These are phyloP conservation scores for Chelon auratus DNA, from an alignment of 2,797 vertebrate species.

Conservation along the genomic window DNA sequence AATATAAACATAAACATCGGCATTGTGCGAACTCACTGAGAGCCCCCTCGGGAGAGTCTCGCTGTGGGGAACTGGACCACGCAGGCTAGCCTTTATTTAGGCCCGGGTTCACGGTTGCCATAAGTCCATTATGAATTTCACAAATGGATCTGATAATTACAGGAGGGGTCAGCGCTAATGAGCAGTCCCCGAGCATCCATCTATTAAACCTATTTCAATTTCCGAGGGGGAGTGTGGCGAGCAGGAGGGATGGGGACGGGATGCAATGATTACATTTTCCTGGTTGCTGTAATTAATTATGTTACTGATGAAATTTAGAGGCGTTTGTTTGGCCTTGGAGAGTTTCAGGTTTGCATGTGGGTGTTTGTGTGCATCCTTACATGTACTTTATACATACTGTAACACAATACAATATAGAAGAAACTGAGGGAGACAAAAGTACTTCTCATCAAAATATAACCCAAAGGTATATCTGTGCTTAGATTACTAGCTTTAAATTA, in stretches of 20 bases:
- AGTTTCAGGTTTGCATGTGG: slow-evolving; percentile 29
- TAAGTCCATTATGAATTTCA: slow-evolving; percentile 86
- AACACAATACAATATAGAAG: not conserved
- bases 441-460: not conserved
- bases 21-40: slow-evolving; percentile 57
- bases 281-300: slow-evolving; percentile 84
- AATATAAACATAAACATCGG: slow-evolving; percentile 50
- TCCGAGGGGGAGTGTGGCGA: slow-evolving; percentile 51
- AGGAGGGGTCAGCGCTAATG: slow-evolving; percentile 83
- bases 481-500: slow-evolving; percentile 26
- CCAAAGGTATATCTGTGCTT: slow-evolving; percentile 4
- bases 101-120: slow-evolving; percentile 79
- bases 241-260: slow-evolving; percentile 1
- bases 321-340: slow-evolving; percentile 54
- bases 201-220: slow-evolving; percentile 87
- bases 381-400: not conserved
- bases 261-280: slow-evolving; percentile 78
- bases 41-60: slow-evolving; percentile 67
- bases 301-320: slow-evolving; percentile 79
- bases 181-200: slow-evolving; percentile 81
- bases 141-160: slow-evolving; percentile 89
- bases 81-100: slow-evolving; percentile 79
- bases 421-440: slow-evolving; percentile 6
- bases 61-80: slow-evolving; percentile 70
- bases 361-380: slow-evolving; percentile 23